Evolutionary conservation across 1,140 invertebrate genomes (phyloP).

Genomic region (Wiebesia pumilae): DNA sequence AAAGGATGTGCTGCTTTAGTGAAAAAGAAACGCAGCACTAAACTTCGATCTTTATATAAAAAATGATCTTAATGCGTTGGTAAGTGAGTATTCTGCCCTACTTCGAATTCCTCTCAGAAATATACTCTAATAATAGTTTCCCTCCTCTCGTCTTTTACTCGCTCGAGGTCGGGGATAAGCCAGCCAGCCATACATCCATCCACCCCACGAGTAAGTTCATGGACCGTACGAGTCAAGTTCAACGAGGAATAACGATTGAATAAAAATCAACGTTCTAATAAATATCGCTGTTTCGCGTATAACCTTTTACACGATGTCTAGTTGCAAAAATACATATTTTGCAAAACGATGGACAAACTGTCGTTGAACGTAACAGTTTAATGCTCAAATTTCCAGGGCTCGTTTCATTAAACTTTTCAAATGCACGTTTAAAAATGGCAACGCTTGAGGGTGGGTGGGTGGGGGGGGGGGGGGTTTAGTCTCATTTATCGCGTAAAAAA

Average conservation of each 20-base stretch:
- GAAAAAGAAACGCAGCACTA: no score
- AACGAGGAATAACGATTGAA: neutral
- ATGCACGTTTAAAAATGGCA: no score
- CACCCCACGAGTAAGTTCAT: slow-evolving; percentile 41
- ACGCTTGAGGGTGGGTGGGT: no score
- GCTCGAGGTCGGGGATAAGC: neutral
- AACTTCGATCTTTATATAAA: neutral
- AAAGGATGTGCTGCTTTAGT: no score
- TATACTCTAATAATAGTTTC: slow-evolving; percentile 52
- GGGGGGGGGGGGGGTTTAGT: no score
- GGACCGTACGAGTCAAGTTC: slow-evolving; percentile 49
- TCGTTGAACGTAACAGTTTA: no score
- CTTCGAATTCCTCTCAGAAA: neutral
- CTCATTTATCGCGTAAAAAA: no score
- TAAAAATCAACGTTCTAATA: neutral
- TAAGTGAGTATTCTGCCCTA: neutral
- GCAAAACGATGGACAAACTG: no score
- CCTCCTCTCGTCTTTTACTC: slow-evolving; percentile 45
- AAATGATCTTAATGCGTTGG: neutral
- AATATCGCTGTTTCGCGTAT: neutral
- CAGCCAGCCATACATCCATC: neutral
- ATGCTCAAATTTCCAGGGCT: no score
- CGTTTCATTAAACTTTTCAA: no score
- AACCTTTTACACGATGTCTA: neutral
- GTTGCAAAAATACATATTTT: neutral